These are phyloP conservation scores for Seriola rivoliana DNA, from an alignment of 2,113 vertebrate genomes.

Conservation along the genomic window DNA sequence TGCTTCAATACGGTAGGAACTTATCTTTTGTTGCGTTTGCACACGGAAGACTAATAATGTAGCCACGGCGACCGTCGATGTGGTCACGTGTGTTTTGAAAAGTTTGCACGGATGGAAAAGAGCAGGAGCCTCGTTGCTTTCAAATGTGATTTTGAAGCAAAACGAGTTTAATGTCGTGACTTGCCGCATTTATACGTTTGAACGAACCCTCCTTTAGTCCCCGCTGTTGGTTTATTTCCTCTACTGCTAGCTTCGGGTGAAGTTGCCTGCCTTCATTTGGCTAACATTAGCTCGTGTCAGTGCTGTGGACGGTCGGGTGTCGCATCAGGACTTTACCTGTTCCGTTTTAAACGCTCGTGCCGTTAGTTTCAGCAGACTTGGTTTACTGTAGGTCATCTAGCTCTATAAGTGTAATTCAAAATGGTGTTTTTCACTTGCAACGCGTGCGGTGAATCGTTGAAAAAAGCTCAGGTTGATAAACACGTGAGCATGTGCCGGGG, in stretches of 20 bases:
- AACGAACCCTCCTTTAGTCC: fast-evolving
- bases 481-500: slow-evolving; percentile 88
- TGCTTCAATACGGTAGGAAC: slow-evolving; percentile 31
- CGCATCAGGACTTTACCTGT: not conserved
- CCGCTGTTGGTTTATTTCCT: fast-evolving
- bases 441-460: slow-evolving; percentile 93
- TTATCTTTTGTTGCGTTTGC: not conserved
- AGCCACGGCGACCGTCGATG: not conserved
- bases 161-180: fast-evolving
- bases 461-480: slow-evolving; percentile 95
- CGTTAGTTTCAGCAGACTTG: not conserved
- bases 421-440: slow-evolving; percentile 98
- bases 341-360: not conserved
- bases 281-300: slow-evolving; percentile 5
- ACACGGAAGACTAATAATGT: slow-evolving; percentile 43
- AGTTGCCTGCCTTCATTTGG: not conserved
- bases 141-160: not conserved
- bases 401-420: not conserved
- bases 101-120: slow-evolving; percentile 11
- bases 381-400: not conserved
- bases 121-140: fast-evolving
- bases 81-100: slow-evolving; percentile 73
- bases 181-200: fast-evolving
- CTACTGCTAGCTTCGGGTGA: too few species aligned
- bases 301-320: not conserved